Evolutionary conservation across 1,140 invertebrate genomes (phyloP).

Genomic region (Drosophila ogumai): DNA sequence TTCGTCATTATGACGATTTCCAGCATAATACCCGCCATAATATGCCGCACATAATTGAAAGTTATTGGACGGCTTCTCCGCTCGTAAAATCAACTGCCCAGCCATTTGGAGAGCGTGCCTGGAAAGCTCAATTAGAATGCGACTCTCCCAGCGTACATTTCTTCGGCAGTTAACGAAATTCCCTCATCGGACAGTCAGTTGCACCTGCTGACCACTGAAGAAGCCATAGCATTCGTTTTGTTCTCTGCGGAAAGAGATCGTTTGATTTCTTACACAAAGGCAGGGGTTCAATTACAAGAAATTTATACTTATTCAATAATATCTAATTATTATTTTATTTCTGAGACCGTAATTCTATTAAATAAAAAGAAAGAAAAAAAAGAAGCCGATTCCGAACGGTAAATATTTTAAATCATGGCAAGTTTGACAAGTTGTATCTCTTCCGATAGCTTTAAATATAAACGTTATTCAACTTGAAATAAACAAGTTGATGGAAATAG

Average conservation of each 20-base stretch:
- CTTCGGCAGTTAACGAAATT: conserved; percentile 25
- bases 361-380: not conserved
- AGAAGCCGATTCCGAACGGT: not conserved
- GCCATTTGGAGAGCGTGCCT: conserved; percentile 61
- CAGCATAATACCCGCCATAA: conserved; percentile 45
- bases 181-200: conserved; percentile 7
- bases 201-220: conserved; percentile 32
- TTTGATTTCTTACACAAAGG: conserved; percentile 9
- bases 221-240: not conserved
- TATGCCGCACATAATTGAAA: conserved; percentile 74
- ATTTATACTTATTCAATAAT: not conserved
- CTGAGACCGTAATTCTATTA: too few species aligned
- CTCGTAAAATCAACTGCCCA: conserved; percentile 65
- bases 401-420: not conserved
- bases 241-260: not conserved
- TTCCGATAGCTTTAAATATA: too few species aligned
- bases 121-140: conserved; percentile 69
- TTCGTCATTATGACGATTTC: conserved; percentile 54
- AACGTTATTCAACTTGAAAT: not conserved
- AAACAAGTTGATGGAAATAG: not conserved
- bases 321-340: not conserved
- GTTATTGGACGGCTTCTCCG: conserved; percentile 77
- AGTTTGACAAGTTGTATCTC: not conserved
- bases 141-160: conserved; percentile 17
- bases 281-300: not conserved